phyloP scores from a whole-genome alignment of 2,113 vertebrate genomes.

The Sinocyclocheilus grahami region DNA sequence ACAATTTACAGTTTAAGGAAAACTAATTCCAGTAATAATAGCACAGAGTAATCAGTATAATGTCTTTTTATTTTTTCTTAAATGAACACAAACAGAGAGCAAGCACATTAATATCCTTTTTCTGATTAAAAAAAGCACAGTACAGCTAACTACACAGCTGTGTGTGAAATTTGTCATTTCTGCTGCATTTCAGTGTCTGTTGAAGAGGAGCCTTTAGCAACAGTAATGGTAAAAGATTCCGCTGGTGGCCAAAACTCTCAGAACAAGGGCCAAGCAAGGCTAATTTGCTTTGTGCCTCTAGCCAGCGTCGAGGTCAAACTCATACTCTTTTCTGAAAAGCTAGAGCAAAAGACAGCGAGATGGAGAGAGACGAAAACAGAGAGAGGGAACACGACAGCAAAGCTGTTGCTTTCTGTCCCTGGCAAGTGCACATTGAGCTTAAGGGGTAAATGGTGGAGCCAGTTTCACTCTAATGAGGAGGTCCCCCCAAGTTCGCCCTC shows the following conservation, averaged over 20 bases:
- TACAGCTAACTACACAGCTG: background rate
- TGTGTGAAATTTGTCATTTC: slow-evolving; percentile 28
- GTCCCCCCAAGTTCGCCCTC: background rate
- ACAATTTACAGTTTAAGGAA: background rate
- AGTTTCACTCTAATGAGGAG: slow-evolving; percentile 19
- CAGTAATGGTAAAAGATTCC: slow-evolving; percentile 31
- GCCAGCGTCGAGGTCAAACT: slow-evolving; percentile 39
- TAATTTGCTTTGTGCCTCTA: slow-evolving; percentile 35
- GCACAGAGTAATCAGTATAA: background rate
- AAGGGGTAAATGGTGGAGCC: slow-evolving; percentile 9
- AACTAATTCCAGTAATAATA: background rate
- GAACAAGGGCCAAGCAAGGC: slow-evolving; percentile 29
- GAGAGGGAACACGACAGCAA: slow-evolving; percentile 19
- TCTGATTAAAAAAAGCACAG: background rate
- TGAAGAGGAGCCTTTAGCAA: background rate
- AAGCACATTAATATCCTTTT: background rate
- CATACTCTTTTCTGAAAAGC: slow-evolving; percentile 8
- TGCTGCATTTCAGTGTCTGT: background rate
- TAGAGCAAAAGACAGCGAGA: background rate
- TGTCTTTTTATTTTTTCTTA: background rate
- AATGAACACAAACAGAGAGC: background rate
- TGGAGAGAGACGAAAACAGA: background rate
- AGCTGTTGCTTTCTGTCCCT: slow-evolving; percentile 25
- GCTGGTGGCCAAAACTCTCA: slow-evolving; percentile 21
- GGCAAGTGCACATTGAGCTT: slow-evolving; percentile 7